phyloP scores from a whole-genome alignment of 1,140 invertebrate species.

The Ganaspis sp. region DNA sequence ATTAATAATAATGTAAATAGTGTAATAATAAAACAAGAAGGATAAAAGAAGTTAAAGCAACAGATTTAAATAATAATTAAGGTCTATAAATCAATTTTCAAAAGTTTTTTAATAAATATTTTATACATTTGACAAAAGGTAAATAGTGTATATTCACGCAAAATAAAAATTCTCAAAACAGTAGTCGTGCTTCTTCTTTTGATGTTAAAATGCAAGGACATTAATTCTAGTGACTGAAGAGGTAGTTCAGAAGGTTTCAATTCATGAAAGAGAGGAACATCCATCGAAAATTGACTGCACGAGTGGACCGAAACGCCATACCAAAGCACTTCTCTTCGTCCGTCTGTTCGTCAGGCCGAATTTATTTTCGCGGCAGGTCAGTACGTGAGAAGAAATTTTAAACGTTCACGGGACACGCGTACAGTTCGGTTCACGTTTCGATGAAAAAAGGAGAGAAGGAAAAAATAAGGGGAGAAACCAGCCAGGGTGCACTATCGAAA shows the following conservation, averaged over 20 bases:
- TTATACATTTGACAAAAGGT: too few species aligned
- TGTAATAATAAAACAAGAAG: too few species aligned
- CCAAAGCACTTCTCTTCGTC: constrained; percentile 27
- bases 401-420: background rate
- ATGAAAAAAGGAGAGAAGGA: background rate
- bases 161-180: too few species aligned
- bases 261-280: constrained; percentile 7
- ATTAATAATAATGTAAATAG: too few species aligned
- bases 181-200: too few species aligned
- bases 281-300: constrained; percentile 9
- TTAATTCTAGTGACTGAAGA: background rate
- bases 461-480: background rate
- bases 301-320: constrained; percentile 1
- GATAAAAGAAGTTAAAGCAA: too few species aligned
- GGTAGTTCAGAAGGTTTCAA: background rate
- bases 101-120: too few species aligned
- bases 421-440: background rate
- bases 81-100: too few species aligned
- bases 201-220: background rate
- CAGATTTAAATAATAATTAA: too few species aligned
- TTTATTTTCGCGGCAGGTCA: constrained; percentile 40
- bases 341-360: constrained; percentile 35
- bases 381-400: constrained; percentile 47
- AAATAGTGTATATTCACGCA: too few species aligned
- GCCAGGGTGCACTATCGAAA: background rate